These are phyloP conservation scores for Spea multiplicata DNA, from an alignment of 2,113 vertebrate species.

Conservation along the genomic window DNA sequence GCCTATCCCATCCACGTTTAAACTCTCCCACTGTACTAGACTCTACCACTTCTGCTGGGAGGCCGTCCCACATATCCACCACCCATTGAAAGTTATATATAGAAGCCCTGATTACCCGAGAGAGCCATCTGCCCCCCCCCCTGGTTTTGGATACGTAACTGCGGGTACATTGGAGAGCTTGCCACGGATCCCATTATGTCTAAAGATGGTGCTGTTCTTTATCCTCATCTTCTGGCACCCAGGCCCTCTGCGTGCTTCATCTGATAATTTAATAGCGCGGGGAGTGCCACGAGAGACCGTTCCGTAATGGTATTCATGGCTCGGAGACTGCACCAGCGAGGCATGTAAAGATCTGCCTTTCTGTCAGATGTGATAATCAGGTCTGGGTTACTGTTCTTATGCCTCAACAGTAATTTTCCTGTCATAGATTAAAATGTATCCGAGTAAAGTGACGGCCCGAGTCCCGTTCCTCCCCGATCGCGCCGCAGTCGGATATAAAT, in stretches of 20 bases:
- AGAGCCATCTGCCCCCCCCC: too few species aligned
- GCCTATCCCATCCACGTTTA: too few species aligned
- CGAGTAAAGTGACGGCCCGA: neutral
- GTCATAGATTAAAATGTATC: conserved; percentile 6
- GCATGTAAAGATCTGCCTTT: conserved; percentile 7
- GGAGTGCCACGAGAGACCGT: neutral
- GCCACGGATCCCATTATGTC: too few species aligned
- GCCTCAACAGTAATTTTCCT: conserved; percentile 5
- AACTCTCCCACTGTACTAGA: too few species aligned
- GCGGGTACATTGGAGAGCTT: too few species aligned
- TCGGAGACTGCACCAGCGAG: neutral
- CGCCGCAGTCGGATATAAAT: neutral
- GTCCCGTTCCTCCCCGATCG: neutral
- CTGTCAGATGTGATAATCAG: conserved; percentile 23
- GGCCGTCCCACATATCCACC: too few species aligned
- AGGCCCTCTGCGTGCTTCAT: too few species aligned
- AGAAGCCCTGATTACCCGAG: too few species aligned
- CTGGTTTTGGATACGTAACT: too few species aligned
- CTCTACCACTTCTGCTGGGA: too few species aligned
- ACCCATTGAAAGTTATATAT: too few species aligned
- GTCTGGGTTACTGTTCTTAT: neutral
- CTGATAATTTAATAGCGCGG: neutral
- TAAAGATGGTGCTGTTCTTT: too few species aligned
- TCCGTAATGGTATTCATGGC: neutral
- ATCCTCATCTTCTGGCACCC: neutral